Base-by-base conservation (phyloP, 2,888 invertebrate species). In the Diogma glabrata region DNA sequence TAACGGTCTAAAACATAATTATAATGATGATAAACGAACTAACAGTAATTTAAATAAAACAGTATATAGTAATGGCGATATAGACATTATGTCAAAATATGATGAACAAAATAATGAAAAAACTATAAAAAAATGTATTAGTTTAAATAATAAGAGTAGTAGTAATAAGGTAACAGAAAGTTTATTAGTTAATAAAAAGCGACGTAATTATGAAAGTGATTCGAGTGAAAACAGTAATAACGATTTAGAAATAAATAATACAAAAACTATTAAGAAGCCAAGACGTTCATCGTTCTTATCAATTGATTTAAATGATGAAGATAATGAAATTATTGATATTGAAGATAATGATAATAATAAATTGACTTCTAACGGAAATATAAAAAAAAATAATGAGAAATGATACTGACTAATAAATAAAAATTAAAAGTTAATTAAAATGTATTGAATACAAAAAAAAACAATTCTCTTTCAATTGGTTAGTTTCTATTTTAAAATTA, bases 191-290 rank as follows among this genome's bases (percentile, higher is more conserved):
- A 47, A 40, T 53, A 19, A 45, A 30, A 45, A 40, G 33, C 53
- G 52, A 58, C 62, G 70, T 14, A 65, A 63, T 52, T 70, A 63
- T 51, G 69, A 70, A 50, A 57, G 59, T 62, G 53, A 58, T 51
- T 54, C 54, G 52, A 56, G 56, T 56, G 56, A 56, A 22, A 52
- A 53, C 46, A 56, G 57, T 50, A 51, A 47, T 51, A 47, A 51
- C 30, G 38, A 23, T 9, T 14, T 23, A 38, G 5, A 7, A 43
- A 43, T 14, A 46, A 40, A 51, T 48, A 51, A 51, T 47, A 51
- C 17, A 47, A 20, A 24, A 26, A 47, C 47, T 10, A 52, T 55
- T 43, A 56, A 55, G 26, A 59, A 57, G 36, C 50, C 56, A 14
- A 53, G 60, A 20, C 56, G 59, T 24, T 59, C 60, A n/a, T 60